These are phyloP conservation scores for Illadopsis cleaveri DNA, from an alignment of 2,113 vertebrate species.

Conservation along the genomic window DNA sequence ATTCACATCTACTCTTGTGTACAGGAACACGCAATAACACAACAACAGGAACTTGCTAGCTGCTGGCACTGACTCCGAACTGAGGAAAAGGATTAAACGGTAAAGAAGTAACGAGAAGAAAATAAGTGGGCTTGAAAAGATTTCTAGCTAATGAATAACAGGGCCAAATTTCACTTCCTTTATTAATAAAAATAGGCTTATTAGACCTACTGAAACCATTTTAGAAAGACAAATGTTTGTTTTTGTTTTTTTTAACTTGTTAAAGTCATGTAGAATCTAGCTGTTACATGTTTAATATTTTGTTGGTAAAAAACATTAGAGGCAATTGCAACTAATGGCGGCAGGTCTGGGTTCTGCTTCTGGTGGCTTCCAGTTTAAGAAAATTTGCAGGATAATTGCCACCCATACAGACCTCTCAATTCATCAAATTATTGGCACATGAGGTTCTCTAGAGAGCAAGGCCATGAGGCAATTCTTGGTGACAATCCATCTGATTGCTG, in stretches of 20 bases:
- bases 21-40: background rate
- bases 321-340: background rate
- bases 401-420: background rate
- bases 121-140: slow-evolving; percentile 9
- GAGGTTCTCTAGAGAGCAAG: background rate
- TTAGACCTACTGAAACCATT: background rate
- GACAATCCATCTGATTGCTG: background rate
- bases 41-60: background rate
- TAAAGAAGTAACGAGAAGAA: slow-evolving; percentile 1
- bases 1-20: background rate
- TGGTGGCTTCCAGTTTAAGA: background rate
- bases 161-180: background rate
- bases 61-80: background rate
- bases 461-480: background rate
- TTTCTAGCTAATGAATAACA: slow-evolving; percentile 36
- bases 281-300: background rate
- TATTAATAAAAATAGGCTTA: background rate
- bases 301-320: background rate
- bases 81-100: slow-evolving; percentile 28
- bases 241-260: accelerated
- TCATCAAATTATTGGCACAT: background rate
- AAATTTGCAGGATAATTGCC: background rate
- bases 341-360: background rate
- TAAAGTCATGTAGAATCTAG: background rate
- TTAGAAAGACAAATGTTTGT: background rate